These are phyloP conservation scores for Reticulitermes speratus DNA, from an alignment of 1,140 invertebrate genomes.

Conservation along the genomic window DNA sequence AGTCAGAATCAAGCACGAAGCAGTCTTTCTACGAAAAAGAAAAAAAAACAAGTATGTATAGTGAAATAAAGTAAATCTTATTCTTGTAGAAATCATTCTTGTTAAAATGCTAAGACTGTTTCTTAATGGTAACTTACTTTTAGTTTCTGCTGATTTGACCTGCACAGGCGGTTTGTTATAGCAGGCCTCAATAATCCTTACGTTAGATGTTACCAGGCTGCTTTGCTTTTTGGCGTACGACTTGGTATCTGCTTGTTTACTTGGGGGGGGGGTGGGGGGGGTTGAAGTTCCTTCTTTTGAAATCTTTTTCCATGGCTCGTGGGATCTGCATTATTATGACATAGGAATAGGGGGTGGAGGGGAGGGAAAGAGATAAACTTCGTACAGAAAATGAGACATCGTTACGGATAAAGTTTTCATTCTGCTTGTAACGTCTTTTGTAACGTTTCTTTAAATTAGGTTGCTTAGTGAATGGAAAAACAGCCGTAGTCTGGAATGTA, in stretches of 20 bases:
- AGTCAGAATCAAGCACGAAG: neutral
- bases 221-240: neutral
- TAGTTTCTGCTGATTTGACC: neutral
- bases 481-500: neutral
- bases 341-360: neutral
- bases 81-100: neutral
- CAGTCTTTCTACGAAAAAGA: too few species aligned
- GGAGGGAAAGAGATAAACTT: neutral
- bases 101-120: neutral
- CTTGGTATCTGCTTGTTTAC: neutral
- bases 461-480: slow-evolving; percentile 5
- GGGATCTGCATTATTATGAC: slow-evolving; percentile 4
- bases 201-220: neutral
- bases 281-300: neutral
- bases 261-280: neutral
- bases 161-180: neutral
- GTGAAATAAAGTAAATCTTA: neutral
- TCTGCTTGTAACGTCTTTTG: neutral
- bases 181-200: neutral
- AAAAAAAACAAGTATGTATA: neutral
- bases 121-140: neutral
- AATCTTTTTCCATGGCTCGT: neutral
- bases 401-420: slow-evolving; percentile 9
- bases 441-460: neutral
- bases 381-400: slow-evolving; percentile 6